Conservation (phyloP, 2,888 invertebrate species). For the Agrochola lychnidis region DNA sequence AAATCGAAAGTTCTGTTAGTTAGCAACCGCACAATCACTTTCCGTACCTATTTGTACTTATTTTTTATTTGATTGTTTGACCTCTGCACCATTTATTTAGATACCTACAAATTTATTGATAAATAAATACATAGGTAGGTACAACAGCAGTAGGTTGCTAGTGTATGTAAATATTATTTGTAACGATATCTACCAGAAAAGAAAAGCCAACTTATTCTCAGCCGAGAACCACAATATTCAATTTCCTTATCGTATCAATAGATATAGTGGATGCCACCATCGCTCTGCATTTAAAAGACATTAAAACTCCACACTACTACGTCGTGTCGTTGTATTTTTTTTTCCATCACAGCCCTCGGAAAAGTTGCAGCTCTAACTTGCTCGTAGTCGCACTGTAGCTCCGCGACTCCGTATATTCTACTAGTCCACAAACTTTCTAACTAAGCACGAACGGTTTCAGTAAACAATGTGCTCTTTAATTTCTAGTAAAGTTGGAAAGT, state of each 20-base stretch:
- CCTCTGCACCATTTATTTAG: neutral
- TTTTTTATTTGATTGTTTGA: constrained; percentile 5
- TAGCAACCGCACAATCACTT: neutral
- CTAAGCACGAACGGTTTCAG: constrained; percentile 67
- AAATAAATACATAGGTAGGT: too few species aligned
- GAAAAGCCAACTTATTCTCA: neutral
- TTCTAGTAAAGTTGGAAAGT: constrained; percentile 70
- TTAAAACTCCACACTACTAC: neutral
- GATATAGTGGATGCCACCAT: too few species aligned
- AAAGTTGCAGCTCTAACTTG: constrained; percentile 40
- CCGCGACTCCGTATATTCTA: constrained; percentile 46
- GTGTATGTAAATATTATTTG: neutral
- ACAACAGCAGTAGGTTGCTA: too few species aligned
- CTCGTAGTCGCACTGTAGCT: constrained; percentile 26
- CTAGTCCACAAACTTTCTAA: constrained; percentile 64
- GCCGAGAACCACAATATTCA: neutral
- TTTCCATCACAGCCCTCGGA: constrained; percentile 14
- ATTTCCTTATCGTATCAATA: neutral
- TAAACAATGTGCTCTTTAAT: constrained; percentile 79
- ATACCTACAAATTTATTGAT: neutral
- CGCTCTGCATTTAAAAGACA: neutral
- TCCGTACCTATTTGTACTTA: neutral
- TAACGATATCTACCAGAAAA: neutral
- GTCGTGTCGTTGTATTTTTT: neutral
- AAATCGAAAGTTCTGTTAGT: constrained; percentile 4